Percentiles rank a stretch among this genome's conserved stretches.
phyloP scores from a whole-genome alignment of 2,888 invertebrate species.

The Lucinisca nassula region DNA sequence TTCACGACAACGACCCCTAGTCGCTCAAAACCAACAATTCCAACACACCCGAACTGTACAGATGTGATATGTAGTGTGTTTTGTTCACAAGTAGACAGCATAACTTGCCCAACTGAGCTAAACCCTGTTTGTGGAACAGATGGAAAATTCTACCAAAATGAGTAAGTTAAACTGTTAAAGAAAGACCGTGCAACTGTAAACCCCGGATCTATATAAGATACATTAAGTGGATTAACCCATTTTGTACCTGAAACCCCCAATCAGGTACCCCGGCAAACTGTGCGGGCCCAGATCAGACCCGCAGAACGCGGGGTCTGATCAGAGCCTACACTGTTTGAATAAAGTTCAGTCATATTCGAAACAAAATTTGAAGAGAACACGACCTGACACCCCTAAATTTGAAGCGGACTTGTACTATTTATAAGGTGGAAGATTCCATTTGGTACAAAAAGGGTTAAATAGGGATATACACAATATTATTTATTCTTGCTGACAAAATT shows the following conservation, averaged over 20 bases:
- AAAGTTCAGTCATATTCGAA: too few relatives aligned
- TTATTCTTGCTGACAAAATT: too few relatives aligned
- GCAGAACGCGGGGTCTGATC: background rate
- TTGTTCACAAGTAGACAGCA: slow-evolving; percentile 48
- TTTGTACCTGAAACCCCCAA: background rate
- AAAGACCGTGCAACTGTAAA: background rate
- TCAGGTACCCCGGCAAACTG: background rate
- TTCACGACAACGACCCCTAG: too few relatives aligned
- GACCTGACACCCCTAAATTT: too few relatives aligned
- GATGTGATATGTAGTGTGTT: slow-evolving; percentile 37
- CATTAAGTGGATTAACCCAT: background rate
- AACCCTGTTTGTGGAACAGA: slow-evolving; percentile 62
- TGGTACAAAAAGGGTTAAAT: too few relatives aligned
- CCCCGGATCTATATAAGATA: background rate
- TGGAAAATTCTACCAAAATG: slow-evolving; percentile 52
- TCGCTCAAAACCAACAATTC: background rate
- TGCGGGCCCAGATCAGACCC: background rate
- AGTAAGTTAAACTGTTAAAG: slow-evolving; percentile 27
- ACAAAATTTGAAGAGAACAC: too few relatives aligned
- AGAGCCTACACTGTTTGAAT: background rate
- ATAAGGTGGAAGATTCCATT: too few relatives aligned
- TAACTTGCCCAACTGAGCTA: slow-evolving; percentile 35
- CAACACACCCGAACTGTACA: background rate
- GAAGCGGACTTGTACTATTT: too few relatives aligned
- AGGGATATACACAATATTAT: too few relatives aligned